Evolutionary conservation across 2,888 invertebrate genomes (phyloP).

Genomic region (Strigamia transsilvanica): DNA sequence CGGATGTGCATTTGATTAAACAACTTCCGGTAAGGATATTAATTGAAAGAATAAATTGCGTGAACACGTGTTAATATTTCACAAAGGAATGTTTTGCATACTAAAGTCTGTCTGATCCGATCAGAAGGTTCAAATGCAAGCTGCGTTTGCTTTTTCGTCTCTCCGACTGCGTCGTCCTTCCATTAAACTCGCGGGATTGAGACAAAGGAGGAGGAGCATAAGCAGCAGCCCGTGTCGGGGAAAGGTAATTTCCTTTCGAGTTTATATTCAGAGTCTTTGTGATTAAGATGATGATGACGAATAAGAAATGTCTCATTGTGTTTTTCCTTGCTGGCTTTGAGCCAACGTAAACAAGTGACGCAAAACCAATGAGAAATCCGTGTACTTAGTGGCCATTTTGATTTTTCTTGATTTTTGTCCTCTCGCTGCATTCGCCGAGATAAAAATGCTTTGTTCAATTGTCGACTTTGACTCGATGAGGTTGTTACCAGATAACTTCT

Average conservation of each 20-base stretch:
- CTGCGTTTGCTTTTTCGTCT: conserved; percentile 6
- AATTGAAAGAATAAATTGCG: neutral
- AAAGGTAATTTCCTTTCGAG: conserved; percentile 27
- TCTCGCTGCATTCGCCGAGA: neutral
- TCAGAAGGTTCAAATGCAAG: neutral
- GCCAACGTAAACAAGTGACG: conserved; percentile 9
- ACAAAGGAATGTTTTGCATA: neutral
- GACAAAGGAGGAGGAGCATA: neutral
- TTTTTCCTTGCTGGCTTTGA: neutral
- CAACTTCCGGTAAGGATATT: conserved; percentile 11
- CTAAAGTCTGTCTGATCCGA: no score
- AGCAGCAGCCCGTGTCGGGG: conserved; percentile 24
- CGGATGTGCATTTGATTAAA: neutral
- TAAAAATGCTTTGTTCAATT: neutral
- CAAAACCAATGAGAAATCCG: neutral
- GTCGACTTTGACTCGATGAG: neutral
- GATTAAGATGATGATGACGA: conserved; percentile 19
- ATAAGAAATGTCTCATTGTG: conserved; percentile 20
- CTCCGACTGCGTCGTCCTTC: neutral
- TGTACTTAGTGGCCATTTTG: neutral
- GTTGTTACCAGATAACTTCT: neutral
- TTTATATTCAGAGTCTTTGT: neutral
- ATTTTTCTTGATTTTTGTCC: neutral
- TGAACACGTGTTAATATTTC: neutral
- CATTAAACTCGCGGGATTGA: neutral